These are phyloP conservation scores for Marmota monax DNA, from an alignment of 2,113 vertebrate species.

Conservation along the genomic window DNA sequence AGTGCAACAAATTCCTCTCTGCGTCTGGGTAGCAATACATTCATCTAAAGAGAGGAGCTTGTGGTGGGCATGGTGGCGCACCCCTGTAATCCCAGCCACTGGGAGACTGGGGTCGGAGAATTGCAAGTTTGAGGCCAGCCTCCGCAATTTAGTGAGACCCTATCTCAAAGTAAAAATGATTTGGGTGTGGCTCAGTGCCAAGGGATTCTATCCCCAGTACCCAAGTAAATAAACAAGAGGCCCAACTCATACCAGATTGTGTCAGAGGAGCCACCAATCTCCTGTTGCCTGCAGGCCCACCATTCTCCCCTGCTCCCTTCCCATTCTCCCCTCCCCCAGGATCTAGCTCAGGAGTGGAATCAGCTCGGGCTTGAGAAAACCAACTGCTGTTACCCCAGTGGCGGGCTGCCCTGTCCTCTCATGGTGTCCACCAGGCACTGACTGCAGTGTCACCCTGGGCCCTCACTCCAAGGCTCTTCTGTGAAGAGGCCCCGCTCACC, in stretches of 20 bases:
- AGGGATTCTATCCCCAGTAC: no score
- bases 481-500: background rate
- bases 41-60: slow-evolving; percentile 65
- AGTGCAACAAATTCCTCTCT: slow-evolving; percentile 59
- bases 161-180: no score
- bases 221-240: background rate
- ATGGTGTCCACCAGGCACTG: background rate
- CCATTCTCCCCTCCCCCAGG: background rate
- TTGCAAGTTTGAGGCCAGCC: no score
- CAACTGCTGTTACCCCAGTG: rapidly evolving
- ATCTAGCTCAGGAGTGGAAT: background rate
- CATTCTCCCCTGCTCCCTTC: background rate
- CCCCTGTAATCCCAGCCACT: no score
- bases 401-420: rapidly evolving
- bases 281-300: rapidly evolving
- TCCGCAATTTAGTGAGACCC: no score
- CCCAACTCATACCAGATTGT: rapidly evolving
- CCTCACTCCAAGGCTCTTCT: no score
- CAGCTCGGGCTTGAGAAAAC: background rate
- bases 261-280: background rate
- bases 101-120: no score
- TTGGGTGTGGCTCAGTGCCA: no score
- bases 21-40: slow-evolving; percentile 60
- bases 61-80: background rate
- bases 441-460: background rate